These are phyloP conservation scores for Gymnocephalus cernua DNA, from an alignment of 2,113 vertebrate species.

Conservation along the genomic window DNA sequence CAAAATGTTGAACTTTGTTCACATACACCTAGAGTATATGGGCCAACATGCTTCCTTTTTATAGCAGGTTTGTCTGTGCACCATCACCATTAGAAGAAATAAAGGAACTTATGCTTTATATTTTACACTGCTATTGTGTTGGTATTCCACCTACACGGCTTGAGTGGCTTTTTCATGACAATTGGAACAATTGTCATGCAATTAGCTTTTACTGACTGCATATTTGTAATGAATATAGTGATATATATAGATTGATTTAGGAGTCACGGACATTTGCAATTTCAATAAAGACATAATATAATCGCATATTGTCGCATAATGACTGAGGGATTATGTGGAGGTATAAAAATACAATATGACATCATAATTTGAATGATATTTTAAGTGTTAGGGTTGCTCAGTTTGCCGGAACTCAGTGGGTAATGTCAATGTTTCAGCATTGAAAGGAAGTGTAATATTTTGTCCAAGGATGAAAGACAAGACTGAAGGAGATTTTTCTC, in stretches of 20 bases:
- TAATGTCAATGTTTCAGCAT: not conserved
- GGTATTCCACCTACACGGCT: not conserved
- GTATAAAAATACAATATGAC: not conserved
- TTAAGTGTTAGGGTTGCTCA: not conserved
- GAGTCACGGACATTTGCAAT: not conserved
- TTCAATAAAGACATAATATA: not conserved
- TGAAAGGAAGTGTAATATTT: not conserved
- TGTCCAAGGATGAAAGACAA: not conserved
- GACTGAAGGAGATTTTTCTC: not conserved
- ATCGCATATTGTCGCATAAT: not conserved
- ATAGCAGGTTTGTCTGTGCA: not conserved
- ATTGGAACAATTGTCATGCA: not conserved
- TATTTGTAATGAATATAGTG: not conserved
- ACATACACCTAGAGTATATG: not conserved
- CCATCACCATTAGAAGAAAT: not conserved
- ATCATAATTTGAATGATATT: not conserved
- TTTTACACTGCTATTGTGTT: not conserved
- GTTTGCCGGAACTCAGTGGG: not conserved
- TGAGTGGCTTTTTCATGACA: not conserved
- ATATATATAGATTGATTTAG: not conserved
- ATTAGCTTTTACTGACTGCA: not conserved
- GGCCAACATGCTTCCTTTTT: not conserved
- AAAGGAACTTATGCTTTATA: not conserved
- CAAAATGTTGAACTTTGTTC: constrained; percentile 28
- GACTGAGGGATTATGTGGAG: not conserved